Conservation (phyloP, 2,888 invertebrate genomes). For the Oxytorus armatus region DNA sequence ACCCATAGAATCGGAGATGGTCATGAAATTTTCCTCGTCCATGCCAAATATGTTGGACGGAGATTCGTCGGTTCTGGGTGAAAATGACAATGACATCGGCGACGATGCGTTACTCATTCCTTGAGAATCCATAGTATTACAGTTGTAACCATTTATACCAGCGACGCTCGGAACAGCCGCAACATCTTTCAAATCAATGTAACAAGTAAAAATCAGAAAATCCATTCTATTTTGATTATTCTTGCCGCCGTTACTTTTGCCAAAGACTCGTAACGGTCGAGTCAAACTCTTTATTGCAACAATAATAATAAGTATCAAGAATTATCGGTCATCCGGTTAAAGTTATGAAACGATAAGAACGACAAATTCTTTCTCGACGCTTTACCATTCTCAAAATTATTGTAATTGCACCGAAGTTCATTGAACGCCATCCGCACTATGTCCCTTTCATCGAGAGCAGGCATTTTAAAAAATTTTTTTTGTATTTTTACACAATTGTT, state of each 20-base stretch:
- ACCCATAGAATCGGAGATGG: constrained; percentile 69
- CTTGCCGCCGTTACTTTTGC: not conserved
- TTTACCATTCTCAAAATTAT: constrained; percentile 72
- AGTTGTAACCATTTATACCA: constrained; percentile 69
- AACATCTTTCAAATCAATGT: constrained; percentile 20
- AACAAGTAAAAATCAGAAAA: not conserved
- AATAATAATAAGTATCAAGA: too few species aligned
- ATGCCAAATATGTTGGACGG: constrained; percentile 47
- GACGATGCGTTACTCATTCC: constrained; percentile 70
- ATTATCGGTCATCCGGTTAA: too few species aligned
- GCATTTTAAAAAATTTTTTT: constrained; percentile 73
- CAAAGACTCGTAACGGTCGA: not conserved
- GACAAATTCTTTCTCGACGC: constrained; percentile 11
- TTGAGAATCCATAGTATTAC: constrained; percentile 71
- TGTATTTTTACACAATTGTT: not conserved
- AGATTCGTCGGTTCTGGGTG: constrained; percentile 67
- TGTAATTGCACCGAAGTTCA: constrained; percentile 63
- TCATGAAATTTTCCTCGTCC: constrained; percentile 68
- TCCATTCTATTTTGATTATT: not conserved
- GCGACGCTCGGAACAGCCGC: constrained; percentile 23
- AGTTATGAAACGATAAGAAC: not conserved
- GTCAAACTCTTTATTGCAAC: too few species aligned
- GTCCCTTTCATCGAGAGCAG: constrained; percentile 71
- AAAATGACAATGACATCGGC: constrained; percentile 72
- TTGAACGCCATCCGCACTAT: constrained; percentile 54